Base-by-base conservation (phyloP, 1,140 invertebrate species). In the Dendrolimus punctatus region DNA sequence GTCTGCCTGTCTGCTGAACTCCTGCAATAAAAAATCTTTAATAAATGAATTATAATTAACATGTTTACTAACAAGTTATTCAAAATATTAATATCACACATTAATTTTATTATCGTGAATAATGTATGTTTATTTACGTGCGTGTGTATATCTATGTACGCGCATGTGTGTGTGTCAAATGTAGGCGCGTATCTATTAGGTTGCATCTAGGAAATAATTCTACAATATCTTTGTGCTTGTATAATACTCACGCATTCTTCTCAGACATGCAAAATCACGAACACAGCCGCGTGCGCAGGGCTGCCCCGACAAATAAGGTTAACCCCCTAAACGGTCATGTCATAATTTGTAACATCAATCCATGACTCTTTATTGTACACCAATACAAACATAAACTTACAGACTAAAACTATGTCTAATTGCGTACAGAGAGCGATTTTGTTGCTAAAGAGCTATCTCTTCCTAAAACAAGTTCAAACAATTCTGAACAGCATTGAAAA, bases 121-220 rank as follows among this genome's bases (percentile, higher is more conserved):
- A 42, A 42, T n/a, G 41, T 42, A 1, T n/a, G n/a, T 8, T 8
- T n/a, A 1, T 7, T 42, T 42, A 42, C 41, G n/a, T 42, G n/a
- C 4, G 41, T 42, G 72, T 64, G 2, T 8, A 42, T 42, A 42
- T 42, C 1, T 8, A 42, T 8, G n/a, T 42, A 42, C 41, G 41
- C n/a, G 41, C 41, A 46, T 10, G 23, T 8, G 40, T 60, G 56
- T 66, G 64, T 61, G 66, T 62, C 57, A 51, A 48, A 50, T 53
- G 53, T 49, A 48, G 40, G 49, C 46, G 62, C 66, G 65, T 66
- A 70, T 76, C 66, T 75, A 77, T 75, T 73, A 71, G 55, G 60
- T 69, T 64, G 61, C 78, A 80, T 85, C 82, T 83, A 83, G 78
- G 80, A 83, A 85, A 85, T 85, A 83, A 81, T 81, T 85, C 73